These are phyloP conservation scores for Bilobella aurantiaca DNA, from an alignment of 1,140 invertebrate genomes.

Conservation along the genomic window DNA sequence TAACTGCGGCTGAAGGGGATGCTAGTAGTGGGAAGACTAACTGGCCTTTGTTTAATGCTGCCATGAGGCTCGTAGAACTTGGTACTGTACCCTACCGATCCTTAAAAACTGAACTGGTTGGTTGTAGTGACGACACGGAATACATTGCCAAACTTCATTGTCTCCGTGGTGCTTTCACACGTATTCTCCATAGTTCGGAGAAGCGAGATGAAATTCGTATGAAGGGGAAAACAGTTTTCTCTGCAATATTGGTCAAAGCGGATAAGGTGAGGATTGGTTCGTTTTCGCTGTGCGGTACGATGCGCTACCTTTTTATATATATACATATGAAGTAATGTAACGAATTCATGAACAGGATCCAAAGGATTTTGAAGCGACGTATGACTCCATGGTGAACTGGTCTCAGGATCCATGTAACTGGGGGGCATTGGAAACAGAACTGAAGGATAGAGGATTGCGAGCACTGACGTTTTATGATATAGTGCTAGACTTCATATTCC, in stretches of 20 bases:
- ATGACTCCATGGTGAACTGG: conserved; percentile 35
- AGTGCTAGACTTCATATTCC: conserved; percentile 88
- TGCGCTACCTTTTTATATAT: too few species aligned
- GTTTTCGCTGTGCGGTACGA: too few species aligned
- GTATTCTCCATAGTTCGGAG: conserved; percentile 59
- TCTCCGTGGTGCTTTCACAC: conserved; percentile 69
- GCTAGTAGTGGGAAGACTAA: conserved; percentile 43
- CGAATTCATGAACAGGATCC: too few species aligned
- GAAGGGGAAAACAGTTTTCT: conserved; percentile 76
- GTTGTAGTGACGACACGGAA: conserved; percentile 58
- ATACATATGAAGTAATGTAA: too few species aligned
- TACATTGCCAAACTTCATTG: conserved; percentile 91
- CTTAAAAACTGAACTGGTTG: conserved; percentile 56
- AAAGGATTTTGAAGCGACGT: conserved; percentile 27
- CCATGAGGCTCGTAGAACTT: conserved; percentile 61
- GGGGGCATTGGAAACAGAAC: conserved; percentile 69
- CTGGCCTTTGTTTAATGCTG: conserved; percentile 67
- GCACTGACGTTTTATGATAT: conserved; percentile 93
- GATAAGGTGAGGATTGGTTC: too few species aligned
- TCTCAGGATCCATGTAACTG: conserved; percentile 61
- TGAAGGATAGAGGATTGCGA: conserved; percentile 73
- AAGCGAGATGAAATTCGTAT: conserved; percentile 67
- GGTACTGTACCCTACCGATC: conserved; percentile 63
- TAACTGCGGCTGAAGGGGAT: conserved; percentile 16
- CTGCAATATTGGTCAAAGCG: conserved; percentile 73